These are phyloP conservation scores for Chloroceryle amazona DNA, from an alignment of 2,797 vertebrate species.

Conservation along the genomic window DNA sequence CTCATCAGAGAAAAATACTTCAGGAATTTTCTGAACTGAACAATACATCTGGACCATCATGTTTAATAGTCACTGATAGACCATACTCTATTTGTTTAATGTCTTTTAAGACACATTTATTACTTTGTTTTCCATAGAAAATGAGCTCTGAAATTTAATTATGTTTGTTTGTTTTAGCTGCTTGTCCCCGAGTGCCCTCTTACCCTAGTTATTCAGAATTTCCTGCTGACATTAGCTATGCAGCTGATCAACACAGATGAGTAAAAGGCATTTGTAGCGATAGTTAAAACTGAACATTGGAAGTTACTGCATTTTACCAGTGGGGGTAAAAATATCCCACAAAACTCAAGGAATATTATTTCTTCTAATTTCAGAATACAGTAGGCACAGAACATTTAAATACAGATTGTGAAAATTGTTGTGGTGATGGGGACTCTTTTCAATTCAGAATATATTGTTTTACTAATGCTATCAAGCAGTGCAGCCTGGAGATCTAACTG, in stretches of 20 bases:
- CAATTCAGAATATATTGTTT: neutral
- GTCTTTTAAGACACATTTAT: neutral
- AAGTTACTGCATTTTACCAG: neutral
- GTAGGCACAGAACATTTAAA: neutral
- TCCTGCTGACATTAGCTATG: neutral
- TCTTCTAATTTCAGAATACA: neutral
- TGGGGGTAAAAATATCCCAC: neutral
- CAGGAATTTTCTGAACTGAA: neutral
- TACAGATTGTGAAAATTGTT: neutral
- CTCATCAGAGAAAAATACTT: neutral
- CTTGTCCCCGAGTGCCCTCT: neutral
- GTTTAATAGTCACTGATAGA: neutral
- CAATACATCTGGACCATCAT: neutral
- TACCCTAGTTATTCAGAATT: neutral
- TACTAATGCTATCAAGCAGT: neutral
- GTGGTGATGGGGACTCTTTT: neutral
- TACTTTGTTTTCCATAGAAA: neutral
- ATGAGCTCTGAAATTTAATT: neutral
- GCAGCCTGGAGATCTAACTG: neutral
- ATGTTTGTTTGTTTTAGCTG: conserved; percentile 2
- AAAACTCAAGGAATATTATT: neutral
- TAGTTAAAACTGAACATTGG: neutral
- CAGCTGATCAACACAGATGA: neutral
- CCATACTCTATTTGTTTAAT: neutral
- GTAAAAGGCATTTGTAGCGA: neutral